Conservation (phyloP, 2,888 invertebrate genomes). For the Toxonevra muliebris region DNA sequence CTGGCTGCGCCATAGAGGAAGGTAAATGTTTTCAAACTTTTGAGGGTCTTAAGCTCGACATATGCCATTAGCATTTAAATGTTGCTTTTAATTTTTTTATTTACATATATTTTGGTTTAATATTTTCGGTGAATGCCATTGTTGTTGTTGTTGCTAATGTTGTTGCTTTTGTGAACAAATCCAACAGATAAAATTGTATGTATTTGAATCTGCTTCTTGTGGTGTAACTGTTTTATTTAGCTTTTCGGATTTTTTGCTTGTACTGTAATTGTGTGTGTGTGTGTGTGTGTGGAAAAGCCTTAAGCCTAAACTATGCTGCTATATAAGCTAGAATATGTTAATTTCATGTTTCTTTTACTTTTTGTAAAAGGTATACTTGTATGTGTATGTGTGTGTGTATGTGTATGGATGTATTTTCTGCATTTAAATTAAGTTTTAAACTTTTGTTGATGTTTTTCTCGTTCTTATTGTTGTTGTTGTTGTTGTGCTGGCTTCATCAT, state of each 20-base stretch:
- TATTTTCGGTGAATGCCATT: slow-evolving; percentile 4
- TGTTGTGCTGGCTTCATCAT: not conserved
- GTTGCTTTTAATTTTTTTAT: slow-evolving; percentile 14
- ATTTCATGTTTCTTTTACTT: slow-evolving; percentile 5
- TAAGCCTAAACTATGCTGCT: no score
- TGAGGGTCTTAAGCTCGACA: not conserved
- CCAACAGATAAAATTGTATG: not conserved
- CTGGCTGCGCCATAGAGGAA: not conserved
- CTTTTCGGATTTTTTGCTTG: not conserved
- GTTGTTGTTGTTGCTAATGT: not conserved
- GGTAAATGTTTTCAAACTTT: not conserved
- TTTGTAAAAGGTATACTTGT: not conserved
- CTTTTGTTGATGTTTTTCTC: slow-evolving; percentile 19
- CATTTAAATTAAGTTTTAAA: slow-evolving; percentile 46
- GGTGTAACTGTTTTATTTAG: not conserved
- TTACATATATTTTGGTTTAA: not conserved
- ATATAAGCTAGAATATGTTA: not conserved
- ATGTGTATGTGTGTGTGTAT: not conserved
- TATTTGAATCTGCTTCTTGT: slow-evolving; percentile 6
- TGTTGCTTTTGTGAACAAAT: slow-evolving; percentile 10
- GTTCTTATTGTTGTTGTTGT: not conserved
- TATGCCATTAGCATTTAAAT: slow-evolving; percentile 30
- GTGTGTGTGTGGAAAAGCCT: no score
- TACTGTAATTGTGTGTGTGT: not conserved
- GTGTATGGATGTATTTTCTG: slow-evolving; percentile 24